Evolutionary conservation across 2,888 invertebrate species (phyloP).

Genomic region (Drosophila pseudotakahashii): DNA sequence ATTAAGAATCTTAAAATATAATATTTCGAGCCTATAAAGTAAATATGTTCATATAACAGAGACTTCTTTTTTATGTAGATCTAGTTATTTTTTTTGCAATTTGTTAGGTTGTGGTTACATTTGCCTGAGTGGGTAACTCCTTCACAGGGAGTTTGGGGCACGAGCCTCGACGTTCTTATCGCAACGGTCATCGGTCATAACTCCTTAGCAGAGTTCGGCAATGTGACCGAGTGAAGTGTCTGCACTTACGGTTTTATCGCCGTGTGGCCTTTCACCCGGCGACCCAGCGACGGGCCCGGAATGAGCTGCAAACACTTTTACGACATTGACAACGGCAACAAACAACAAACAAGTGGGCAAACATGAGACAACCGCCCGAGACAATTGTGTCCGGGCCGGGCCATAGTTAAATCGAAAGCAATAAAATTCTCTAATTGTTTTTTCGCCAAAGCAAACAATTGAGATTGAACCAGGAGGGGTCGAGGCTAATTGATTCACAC

Average conservation of each 20-base stretch:
- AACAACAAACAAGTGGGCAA: slow-evolving; percentile 41
- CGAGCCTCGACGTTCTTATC: slow-evolving; percentile 24
- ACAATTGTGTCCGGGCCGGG: slow-evolving; percentile 17
- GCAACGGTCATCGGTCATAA: slow-evolving; percentile 15
- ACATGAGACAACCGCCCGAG: slow-evolving; percentile 36
- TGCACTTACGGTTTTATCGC: slow-evolving; percentile 64
- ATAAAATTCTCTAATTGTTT: slow-evolving; percentile 75
- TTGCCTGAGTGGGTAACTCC: not conserved
- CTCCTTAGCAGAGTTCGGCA: slow-evolving; percentile 6
- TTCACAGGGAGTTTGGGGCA: slow-evolving; percentile 1
- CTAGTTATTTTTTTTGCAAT: too few species aligned
- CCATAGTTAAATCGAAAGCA: slow-evolving; percentile 62
- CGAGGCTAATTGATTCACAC: slow-evolving; percentile 81
- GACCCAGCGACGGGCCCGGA: slow-evolving; percentile 31
- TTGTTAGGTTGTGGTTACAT: too few species aligned
- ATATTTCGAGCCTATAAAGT: too few species aligned
- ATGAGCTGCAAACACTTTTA: slow-evolving; percentile 62
- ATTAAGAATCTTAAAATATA: too few species aligned
- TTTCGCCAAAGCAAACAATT: slow-evolving; percentile 73
- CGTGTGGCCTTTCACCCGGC: slow-evolving; percentile 70
- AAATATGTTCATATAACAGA: too few species aligned
- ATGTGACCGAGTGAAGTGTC: slow-evolving; percentile 33
- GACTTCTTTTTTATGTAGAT: too few species aligned
- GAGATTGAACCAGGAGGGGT: slow-evolving; percentile 49
- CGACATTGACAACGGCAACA: slow-evolving; percentile 64